Evolutionary conservation across 2,888 invertebrate genomes (phyloP).

Genomic region (Morpho deidamia): DNA sequence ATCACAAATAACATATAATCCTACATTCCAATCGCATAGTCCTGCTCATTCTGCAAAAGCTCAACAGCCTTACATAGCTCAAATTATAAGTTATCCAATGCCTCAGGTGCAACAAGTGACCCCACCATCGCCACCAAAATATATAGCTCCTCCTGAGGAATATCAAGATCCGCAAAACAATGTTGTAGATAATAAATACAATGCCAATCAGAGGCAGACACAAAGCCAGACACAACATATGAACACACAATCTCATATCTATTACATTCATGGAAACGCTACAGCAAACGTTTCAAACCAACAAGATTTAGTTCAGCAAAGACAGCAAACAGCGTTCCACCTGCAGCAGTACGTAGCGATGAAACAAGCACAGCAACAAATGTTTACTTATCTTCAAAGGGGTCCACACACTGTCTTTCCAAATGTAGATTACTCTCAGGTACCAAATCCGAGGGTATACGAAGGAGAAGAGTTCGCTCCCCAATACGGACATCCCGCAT

Average conservation of each 20-base stretch:
- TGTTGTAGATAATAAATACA: conserved; percentile 46
- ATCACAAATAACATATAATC: conserved; percentile 70
- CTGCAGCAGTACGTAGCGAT: conserved; percentile 73
- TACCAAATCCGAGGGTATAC: conserved; percentile 47
- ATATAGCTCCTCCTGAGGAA: conserved; percentile 68
- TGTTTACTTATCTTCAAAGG: conserved; percentile 65
- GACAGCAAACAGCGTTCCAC: conserved; percentile 70
- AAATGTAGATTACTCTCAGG: conserved; percentile 51
- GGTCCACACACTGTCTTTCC: conserved; percentile 68
- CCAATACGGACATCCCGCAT: conserved; percentile 54
- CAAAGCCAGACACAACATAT: conserved; percentile 35
- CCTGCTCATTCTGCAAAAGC: conserved; percentile 63
- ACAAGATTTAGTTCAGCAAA: conserved; percentile 60
- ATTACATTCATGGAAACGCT: conserved; percentile 65
- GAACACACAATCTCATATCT: conserved; percentile 57
- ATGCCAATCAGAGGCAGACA: conserved; percentile 38
- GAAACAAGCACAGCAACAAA: conserved; percentile 75
- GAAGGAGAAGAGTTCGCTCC: conserved; percentile 57
- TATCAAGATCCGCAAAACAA: conserved; percentile 70
- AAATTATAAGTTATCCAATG: conserved; percentile 68
- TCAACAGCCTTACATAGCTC: conserved; percentile 70
- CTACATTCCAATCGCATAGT: conserved; percentile 75
- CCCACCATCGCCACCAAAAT: conserved; percentile 65
- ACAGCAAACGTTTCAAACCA: conserved; percentile 38
- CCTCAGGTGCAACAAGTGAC: conserved; percentile 59